Evolutionary conservation across 1,140 invertebrate genomes (phyloP), one percentile per base, ranked within the genome.

Genomic region (Drosophila sp.): DNA sequence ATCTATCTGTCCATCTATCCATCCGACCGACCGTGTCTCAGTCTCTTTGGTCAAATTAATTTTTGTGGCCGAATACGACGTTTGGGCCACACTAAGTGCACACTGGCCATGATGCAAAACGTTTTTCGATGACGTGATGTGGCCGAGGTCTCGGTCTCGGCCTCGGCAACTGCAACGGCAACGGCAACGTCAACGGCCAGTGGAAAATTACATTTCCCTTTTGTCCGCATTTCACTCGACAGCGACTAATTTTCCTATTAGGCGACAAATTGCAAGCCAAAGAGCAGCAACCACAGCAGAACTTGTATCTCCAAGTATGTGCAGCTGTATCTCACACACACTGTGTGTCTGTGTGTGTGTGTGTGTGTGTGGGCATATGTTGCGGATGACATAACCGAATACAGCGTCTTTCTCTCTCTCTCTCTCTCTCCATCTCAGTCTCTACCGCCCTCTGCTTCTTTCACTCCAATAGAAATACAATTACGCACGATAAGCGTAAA

Each of bases 11-110:
- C n/a, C 34, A n/a, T 36, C 27, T 11, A 5, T 48, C 8, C 43
- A 41, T 59, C 8, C 50, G 25, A 14, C 43, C 48, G 41, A 69
- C 58, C 9, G 16, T 62, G 41, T 25, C 41, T 51, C 36, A 9
- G 27, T 56, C 9, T 40, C 41, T 64, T 48, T 40, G 53, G 54
- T 61, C 46, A 87, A 86, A 84, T 78, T 72, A 53, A 75, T 75
- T 81, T 81, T 75, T 74, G 80, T 75, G 73, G 73, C 64, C 70
- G 43, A 84, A 81, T 75, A 25, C 18, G 45, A 59, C 70, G 77
- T 51, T 77, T 73, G 18, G 36, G 14, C 7, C 36, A 18, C 46
- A 72, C 80, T 80, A 67, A 86, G 77, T 86, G 82, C 81, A 74
- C 36, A 16, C n/a, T 65, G 46, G 21, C 21, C 21, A 57, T 25